These are phyloP conservation scores for Diarsia dahlii DNA, from an alignment of 2,888 invertebrate species.

Conservation along the genomic window DNA sequence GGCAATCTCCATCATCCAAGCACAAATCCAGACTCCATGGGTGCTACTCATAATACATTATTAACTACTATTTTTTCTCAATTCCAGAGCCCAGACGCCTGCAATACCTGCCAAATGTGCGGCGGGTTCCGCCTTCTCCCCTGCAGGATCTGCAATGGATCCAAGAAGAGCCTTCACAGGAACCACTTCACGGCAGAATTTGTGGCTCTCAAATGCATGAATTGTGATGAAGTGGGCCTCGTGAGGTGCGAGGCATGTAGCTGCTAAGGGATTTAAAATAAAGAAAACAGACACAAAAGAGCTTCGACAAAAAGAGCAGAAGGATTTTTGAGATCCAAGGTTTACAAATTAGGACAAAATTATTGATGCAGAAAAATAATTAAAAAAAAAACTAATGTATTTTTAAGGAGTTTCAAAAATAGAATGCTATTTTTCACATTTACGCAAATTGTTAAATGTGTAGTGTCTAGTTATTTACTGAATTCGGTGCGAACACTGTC, in stretches of 20 bases:
- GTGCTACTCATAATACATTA: neutral
- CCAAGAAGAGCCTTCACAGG: slow-evolving; percentile 98
- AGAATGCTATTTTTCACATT: slow-evolving; percentile 21
- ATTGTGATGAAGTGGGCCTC: slow-evolving; percentile 98
- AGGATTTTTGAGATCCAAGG: neutral
- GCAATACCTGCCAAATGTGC: slow-evolving; percentile 96
- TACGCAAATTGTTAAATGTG: neutral
- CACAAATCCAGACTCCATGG: too few relatives aligned
- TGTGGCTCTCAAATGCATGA: slow-evolving; percentile 98
- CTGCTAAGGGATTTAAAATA: slow-evolving; percentile 79
- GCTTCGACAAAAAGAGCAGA: neutral
- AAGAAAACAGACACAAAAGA: neutral
- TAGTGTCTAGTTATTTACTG: neutral
- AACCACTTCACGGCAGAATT: slow-evolving; percentile 98
- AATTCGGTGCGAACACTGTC: neutral
- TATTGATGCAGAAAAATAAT: too few relatives aligned
- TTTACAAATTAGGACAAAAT: slow-evolving; percentile 35
- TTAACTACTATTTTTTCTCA: slow-evolving; percentile 34
- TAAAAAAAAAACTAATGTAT: too few relatives aligned
- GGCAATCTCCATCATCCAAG: too few relatives aligned
- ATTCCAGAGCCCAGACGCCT: slow-evolving; percentile 95
- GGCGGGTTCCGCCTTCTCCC: slow-evolving; percentile 98
- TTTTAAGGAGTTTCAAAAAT: neutral
- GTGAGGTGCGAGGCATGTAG: slow-evolving; percentile 96
- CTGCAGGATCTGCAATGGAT: slow-evolving; percentile 98